A percentile compares a stretch with the other conserved stretches of the same genome.
Evolutionary conservation across 2,888 invertebrate genomes (phyloP).

Genomic region (Sialis lutaria): DNA sequence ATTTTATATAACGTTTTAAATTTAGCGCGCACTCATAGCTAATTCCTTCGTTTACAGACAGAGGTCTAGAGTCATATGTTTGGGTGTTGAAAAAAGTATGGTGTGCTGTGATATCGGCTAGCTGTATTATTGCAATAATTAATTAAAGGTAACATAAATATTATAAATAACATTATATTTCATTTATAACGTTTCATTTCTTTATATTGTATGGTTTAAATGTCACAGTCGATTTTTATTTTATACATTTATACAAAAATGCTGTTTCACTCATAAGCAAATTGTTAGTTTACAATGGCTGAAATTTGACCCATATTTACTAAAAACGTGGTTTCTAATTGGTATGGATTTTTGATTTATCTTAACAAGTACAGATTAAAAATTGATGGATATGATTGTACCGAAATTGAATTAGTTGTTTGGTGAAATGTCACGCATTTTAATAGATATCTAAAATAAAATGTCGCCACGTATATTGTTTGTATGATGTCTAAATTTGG

Average conservation of each 20-base stretch:
- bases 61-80: conserved; percentile 20
- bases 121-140: conserved; percentile 4
- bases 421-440: too few species aligned
- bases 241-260: conserved; percentile 15
- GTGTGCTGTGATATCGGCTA: conserved; percentile 16
- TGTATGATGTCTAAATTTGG: conserved; percentile 6
- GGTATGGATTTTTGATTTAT: too few species aligned
- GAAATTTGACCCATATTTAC: conserved; percentile 30
- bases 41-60: conserved; percentile 1
- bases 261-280: conserved; percentile 22
- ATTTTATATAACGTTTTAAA: not conserved
- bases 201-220: not conserved
- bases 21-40: not conserved
- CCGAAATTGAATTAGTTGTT: too few species aligned
- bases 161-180: not conserved
- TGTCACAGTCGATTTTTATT: conserved; percentile 3
- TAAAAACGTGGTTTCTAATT: conserved; percentile 8
- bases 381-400: too few species aligned
- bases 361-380: too few species aligned
- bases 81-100: conserved; percentile 25
- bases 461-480: conserved; percentile 6
- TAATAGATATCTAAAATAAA: not conserved
- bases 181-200: not conserved
- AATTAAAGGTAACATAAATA: conserved; percentile 2
- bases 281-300: conserved; percentile 25